Evolutionary conservation across 2,797 vertebrate species (phyloP), one percentile per base, ranked within the genome.

Genomic region (Urocyon cinereoargenteus): DNA sequence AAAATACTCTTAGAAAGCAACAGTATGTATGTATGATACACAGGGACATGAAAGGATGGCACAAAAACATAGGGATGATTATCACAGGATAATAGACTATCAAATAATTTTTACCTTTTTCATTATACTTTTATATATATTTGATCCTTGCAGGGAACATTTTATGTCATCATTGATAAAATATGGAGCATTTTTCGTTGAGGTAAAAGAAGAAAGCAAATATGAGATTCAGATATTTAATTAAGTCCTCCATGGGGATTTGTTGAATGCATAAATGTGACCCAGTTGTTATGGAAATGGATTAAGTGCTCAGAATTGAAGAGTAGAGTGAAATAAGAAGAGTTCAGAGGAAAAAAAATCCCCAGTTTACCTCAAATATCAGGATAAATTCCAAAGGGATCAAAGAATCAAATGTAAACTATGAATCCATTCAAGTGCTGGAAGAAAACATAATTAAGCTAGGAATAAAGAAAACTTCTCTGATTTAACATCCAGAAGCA

Each of bases 1-100:
- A 14, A 90, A 90, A 24, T 68, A 73, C 66, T 49, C 90, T 90
- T n/a, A 93, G 75, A 70, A 96, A 94, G 68, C 18, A 72, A 11
- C 34, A 64, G 0, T 83, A 55, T 92, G 2, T 86, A 49, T 45
- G 28, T n/a, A 31, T 90, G 53, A 62, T 90, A 70, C 93, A 90
- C 7, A 73, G n/a, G 22, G 15, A n/a, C 40, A 49, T 22, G 28
- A 70, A 86, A 96, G 59, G 45, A 31, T 75, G 31, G 28, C 90
- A 34, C 2, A 62, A 13, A 45, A 79, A 45, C 53, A 16, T 89
- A 78, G 55, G 57, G 26, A 16, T 49, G 4, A 64, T 92, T 72
- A 62, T 72, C 40, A 16, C 57, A 40, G 26, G 28, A 21, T 93
- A 45, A 68, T 34, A 75, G 51, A 28, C 28, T 88, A 40, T 70